Evolutionary conservation across 1,140 invertebrate species (phyloP).

Genomic region (Propsilocerus akamusi): DNA sequence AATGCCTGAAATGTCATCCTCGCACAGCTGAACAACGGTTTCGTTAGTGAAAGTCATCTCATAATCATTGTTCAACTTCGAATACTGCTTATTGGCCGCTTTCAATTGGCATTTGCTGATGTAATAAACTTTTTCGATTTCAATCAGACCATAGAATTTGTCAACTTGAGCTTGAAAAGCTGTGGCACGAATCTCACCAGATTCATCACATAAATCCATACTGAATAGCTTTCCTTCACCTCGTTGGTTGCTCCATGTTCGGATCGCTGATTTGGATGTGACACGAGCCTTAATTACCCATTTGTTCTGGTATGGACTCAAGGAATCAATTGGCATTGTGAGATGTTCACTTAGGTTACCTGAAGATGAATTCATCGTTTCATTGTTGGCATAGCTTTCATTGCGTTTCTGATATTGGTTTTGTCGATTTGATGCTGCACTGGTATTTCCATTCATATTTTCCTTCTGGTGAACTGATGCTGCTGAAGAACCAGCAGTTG

Average conservation of each 20-base stretch:
- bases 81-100: conserved; percentile 81
- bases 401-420: conserved; percentile 8
- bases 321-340: conserved; percentile 42
- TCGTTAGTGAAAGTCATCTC: conserved; percentile 83
- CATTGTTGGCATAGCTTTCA: conserved; percentile 11
- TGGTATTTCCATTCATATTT: conserved; percentile 2
- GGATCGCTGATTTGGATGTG: conserved; percentile 60
- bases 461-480: conserved; percentile 4
- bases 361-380: conserved; percentile 21
- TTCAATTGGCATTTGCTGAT: conserved; percentile 68
- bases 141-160: conserved; percentile 76
- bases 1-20: conserved; percentile 39
- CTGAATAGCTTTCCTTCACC: conserved; percentile 90
- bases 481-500: too few relatives aligned
- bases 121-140: conserved; percentile 76
- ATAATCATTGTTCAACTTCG: conserved; percentile 78
- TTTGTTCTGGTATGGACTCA: conserved; percentile 83
- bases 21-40: conserved; percentile 53
- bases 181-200: conserved; percentile 87
- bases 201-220: conserved; percentile 83
- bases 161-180: conserved; percentile 82
- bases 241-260: conserved; percentile 76
- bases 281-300: conserved; percentile 89
- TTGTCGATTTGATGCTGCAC: conserved; percentile 9
- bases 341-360: conserved; percentile 24